Conservation (phyloP, 2,113 vertebrate species). For the Polyodon spathula region DNA sequence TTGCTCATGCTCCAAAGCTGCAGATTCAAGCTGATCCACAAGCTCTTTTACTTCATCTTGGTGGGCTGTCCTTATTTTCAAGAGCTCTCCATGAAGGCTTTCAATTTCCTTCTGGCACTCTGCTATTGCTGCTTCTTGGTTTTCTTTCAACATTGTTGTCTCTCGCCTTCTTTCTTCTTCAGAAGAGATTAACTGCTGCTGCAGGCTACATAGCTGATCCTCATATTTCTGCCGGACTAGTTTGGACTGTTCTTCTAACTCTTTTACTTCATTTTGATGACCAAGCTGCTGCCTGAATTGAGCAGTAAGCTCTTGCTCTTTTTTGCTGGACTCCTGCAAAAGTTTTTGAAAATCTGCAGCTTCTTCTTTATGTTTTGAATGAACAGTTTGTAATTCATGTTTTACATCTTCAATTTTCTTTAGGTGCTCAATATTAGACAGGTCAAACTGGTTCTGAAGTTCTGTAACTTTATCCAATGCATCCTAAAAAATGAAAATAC, state of each 20-base stretch:
- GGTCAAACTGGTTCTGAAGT: constrained; percentile 58
- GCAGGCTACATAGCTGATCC: constrained; percentile 55
- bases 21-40: constrained; percentile 51
- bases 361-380: constrained; percentile 59
- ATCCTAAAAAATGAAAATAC: constrained; percentile 58
- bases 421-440: constrained; percentile 42
- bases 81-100: constrained; percentile 64
- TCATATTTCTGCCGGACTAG: constrained; percentile 49
- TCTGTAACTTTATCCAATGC: constrained; percentile 44
- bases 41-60: constrained; percentile 68
- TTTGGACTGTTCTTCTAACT: constrained; percentile 49
- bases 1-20: constrained; percentile 54
- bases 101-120: constrained; percentile 63
- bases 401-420: constrained; percentile 61
- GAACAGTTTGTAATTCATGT: constrained; percentile 45
- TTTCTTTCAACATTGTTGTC: constrained; percentile 53
- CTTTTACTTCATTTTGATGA: constrained; percentile 39
- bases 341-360: constrained; percentile 55
- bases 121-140: constrained; percentile 54
- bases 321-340: constrained; percentile 55
- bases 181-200: constrained; percentile 52
- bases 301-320: constrained; percentile 41
- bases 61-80: constrained; percentile 51
- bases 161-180: constrained; percentile 50
- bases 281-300: constrained; percentile 44